Evolutionary conservation across 2,797 vertebrate genomes (phyloP), one percentile per base, ranked within the genome.

Genomic region (Garrulus glandarius): DNA sequence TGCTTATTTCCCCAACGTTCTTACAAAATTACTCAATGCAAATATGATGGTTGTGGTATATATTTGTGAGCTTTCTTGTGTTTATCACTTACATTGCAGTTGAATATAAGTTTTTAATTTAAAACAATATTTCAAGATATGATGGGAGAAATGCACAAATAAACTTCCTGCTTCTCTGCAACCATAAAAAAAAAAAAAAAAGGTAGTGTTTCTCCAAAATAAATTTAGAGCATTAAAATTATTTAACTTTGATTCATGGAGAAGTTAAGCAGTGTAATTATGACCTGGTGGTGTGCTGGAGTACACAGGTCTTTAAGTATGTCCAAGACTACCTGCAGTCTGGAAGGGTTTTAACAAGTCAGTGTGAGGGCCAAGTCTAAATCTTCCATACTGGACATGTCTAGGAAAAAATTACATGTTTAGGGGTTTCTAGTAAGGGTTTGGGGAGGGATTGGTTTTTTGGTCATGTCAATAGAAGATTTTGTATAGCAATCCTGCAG

Each of bases 111-210:
- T 17, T 20, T 81, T 70, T 67, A 18, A 70, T 83, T 87, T 56
- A 47, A 85, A 91, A 59, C 0, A 0, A 0, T 71, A 46, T 84
- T 81, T 87, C 21, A 60, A 55, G 39, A 32, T 30, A 24, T 1
- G 20, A 34, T 53, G 24, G 47, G 24, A 5, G 84, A 88, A 78
- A 68, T 18, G 21, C 16, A 75, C 6, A 37, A 55, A 68, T 60
- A 26, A 39, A 70, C 24, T 68, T 75, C 20, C 0, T 69, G 27
- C 23, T 75, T 84, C 46, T 61, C 30, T 77, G n/a, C 44, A 61
- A 44, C 11, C 41, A 82, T 39, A 7, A 37, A 37, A 39, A 32
- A 2, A 21, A n/a, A 26, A 41, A 41, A 60, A 46, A 70, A 65
- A 50, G 9, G 20, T 39, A n/a, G 18, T 13, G 7, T 69, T 93